Base-by-base conservation (phyloP, 1,140 invertebrate genomes). In the Chlorops oryzae region DNA sequence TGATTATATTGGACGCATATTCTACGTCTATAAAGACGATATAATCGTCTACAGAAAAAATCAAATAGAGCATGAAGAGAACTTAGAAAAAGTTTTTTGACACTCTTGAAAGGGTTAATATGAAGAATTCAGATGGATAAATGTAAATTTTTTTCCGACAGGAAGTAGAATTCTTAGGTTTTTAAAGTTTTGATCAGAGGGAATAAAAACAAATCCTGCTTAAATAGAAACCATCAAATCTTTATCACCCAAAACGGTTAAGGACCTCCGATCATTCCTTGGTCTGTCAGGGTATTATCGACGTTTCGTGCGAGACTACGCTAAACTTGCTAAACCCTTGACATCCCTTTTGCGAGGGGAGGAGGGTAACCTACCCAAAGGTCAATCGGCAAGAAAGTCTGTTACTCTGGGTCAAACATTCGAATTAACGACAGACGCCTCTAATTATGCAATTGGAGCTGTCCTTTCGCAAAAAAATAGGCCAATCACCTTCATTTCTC, bases 51-150 rank as follows among this genome's bases (percentile, higher is more conserved):
- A 37, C 10, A 18, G 32, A 5, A 21, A 47, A 47, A 37, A 47
- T 27, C 18, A 47, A 34, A 49, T 64, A 43, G 45, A 66, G 56
- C 65, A 69, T 50, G 38, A 52, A 7, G 9, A 32, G 23, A 65
- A 63, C 55, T 42, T 76, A n/a, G 50, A 46, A 44, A 27, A n/a
- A 59, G 25, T 49, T 73, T 10, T 69, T 75, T 37, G 24, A 61
- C 6, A 52, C 51, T 39, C 47, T 76, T 3, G 15, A 50, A 37
- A 25, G 53, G 35, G 28, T 41, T 3, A 56, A 58, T 32, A 47
- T 57, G 49, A 59, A n/a, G 54, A 39, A 20, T 59, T 22, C 49
- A 62, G 21, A 38, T 52, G 15, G 35, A 51, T 47, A 64, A 67
- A 47, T 62, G 56, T 34, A 28, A 47, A 35, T 65, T 67, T n/a